Evolutionary conservation across 2,888 invertebrate genomes (phyloP), one percentile per base, ranked within the genome.

Genomic region (Archaeoteleia sp.): DNA sequence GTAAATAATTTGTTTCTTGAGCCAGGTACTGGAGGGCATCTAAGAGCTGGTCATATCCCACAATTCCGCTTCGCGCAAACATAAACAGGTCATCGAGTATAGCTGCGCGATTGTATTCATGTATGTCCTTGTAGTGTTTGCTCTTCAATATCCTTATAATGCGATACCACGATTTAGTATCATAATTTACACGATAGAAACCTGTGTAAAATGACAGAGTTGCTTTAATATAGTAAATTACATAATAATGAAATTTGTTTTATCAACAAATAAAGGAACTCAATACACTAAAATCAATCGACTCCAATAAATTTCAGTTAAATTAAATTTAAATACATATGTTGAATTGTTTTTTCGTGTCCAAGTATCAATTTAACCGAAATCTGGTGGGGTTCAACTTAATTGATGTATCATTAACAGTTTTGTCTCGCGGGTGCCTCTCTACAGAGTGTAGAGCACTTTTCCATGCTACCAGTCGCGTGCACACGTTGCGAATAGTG

Each of bases 41-140:
- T 6, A 93, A 84, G 0, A 89, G 88, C 15, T 85, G 79, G 1
- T 82, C 80, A 75, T 91, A 91, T 1, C 85, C 67, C 13, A 89
- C 62, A 1, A 86, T 75, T 1, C 85, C 87, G 8, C 89, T 87
- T 78, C 90, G 86, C 0, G 90, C 91, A 4, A 91, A 82, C 45
- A 87, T 86, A 63, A 90, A 86, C 1, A 90, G 84, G 80, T 94
- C 94, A 74, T 93, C 91, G 1, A 94, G 86, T 51, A 94, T 87
- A 81, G 92, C 91, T 0, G 92, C 92, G 66, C 93, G 87, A 78
- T 92, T 92, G 6, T 87, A 82, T 45, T 88, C 88, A 57, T 90
- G 88, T 69, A 93, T 91, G 1, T 77, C 70, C 0, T n/a, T 1
- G 61, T 86, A 86, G 1, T 87, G 85, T 0, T 75, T 78, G 1